These are phyloP conservation scores for Chrysomela aeneicollis DNA, from an alignment of 2,888 invertebrate species.

Conservation along the genomic window DNA sequence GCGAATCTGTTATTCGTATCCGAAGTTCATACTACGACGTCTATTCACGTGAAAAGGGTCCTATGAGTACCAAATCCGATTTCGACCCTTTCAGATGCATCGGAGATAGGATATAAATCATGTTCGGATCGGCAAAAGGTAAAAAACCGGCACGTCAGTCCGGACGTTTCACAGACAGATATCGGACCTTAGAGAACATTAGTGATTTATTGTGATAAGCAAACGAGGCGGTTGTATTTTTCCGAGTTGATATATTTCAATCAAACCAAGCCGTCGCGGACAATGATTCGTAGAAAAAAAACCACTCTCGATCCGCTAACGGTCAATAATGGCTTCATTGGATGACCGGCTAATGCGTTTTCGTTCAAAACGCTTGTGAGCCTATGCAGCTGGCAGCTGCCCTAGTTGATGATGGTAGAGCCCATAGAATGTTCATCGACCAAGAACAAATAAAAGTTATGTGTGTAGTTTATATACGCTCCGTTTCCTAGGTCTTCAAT, in stretches of 20 bases:
- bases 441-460: no score
- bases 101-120: conserved; percentile 52
- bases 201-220: conserved; percentile 58
- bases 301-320: conserved; percentile 49
- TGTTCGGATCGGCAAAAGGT: conserved; percentile 50
- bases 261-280: conserved; percentile 59
- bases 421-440: no score
- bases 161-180: conserved; percentile 52
- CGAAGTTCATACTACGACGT: conserved; percentile 5
- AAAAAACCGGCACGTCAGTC: conserved; percentile 45
- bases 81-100: conserved; percentile 42
- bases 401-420: neutral
- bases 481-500: no score
- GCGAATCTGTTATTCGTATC: neutral
- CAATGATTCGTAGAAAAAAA: conserved; percentile 60
- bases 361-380: conserved; percentile 40
- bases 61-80: conserved; percentile 26
- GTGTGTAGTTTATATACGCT: no score
- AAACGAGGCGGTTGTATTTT: conserved; percentile 54
- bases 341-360: conserved; percentile 58
- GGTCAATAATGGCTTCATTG: conserved; percentile 60
- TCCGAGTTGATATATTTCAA: conserved; percentile 60
- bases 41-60: conserved; percentile 31
- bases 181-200: conserved; percentile 47
- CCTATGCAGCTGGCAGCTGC: conserved; percentile 39